A percentile compares a stretch with the other conserved stretches of the same genome.
Conservation (phyloP, 2,113 vertebrate genomes). For the Nicator chloris region DNA sequence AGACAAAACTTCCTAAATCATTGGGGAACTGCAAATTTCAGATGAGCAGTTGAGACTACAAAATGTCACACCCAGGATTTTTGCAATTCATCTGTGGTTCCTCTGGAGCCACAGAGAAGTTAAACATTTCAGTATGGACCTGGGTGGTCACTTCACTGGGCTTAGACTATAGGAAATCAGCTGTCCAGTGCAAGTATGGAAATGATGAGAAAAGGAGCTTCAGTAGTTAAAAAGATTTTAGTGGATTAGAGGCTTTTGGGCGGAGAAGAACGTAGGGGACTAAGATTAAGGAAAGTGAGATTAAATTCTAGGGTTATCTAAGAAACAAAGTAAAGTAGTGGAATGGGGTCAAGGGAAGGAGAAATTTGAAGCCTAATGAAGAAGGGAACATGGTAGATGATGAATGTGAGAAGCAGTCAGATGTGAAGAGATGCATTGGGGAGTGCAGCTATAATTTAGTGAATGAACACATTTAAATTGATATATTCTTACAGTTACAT, state of each 20-base stretch:
- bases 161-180: not conserved
- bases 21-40: not conserved
- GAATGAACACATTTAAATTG: not conserved
- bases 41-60: not conserved
- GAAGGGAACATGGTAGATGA: not conserved
- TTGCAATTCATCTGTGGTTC: not conserved
- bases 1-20: not conserved
- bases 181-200: not conserved
- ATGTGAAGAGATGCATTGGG: not conserved
- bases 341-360: not conserved
- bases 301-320: not conserved
- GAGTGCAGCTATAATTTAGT: not conserved
- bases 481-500: not conserved
- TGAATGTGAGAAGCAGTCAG: not conserved
- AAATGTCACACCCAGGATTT: not conserved
- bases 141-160: not conserved
- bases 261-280: not conserved
- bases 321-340: not conserved
- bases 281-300: not conserved
- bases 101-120: not conserved
- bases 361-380: not conserved
- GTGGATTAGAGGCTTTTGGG: not conserved
- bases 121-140: not conserved
- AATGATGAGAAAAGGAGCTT: not conserved
- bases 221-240: not conserved